Base-by-base conservation (phyloP, 1,140 invertebrate species). In the Bombus confusus region DNA sequence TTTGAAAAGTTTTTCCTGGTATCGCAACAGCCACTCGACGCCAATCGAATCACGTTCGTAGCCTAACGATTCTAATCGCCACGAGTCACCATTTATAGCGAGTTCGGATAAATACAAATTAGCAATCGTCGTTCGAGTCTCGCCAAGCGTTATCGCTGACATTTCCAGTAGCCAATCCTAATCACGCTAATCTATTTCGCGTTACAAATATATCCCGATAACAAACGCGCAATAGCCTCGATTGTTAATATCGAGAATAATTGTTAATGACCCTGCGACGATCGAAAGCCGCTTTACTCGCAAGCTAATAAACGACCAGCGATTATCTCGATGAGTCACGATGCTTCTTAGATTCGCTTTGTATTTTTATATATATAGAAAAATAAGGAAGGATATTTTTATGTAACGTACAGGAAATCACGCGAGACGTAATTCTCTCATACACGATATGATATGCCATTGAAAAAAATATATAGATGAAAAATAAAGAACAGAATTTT, bases 231-330 rank as follows among this genome's bases (percentile, higher is more conserved):
- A 1, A 41, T 31, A 39, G 43, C 37, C 10, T 41, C 39, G 41
- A 43, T 78, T 37, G 77, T 78, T 83, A 59, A 71, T 78, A 78
- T 69, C 37, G 64, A 52, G 37, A 28, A n/a, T 77, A 71, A 83
- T 69, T 69, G 82, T 77, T 69, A n/a, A 83, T 52, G n/a, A 37
- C 34, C 13, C 3, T 12, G 8, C 34, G 8, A 41, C 22, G 22
- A 52, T 77, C 73, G 47, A 68, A 5, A 34, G 12, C 22, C 64
- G n/a, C 34, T 71, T 8, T 41, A 15, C 2, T 8, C 10, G 1
- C 12, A 5, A 62, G 64, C 64, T 52, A 66, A 34, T n/a, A 13
- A 15, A 18, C 3, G 47, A 59, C 39, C 25, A 25, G 12, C 15
- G 41, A 68, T 66, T 57, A 77, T 37, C 12, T 39, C 22, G 59